A percentile compares a stretch with the other conserved stretches of the same genome.
Conservation (phyloP, 2,888 invertebrate species). For the Ischnus inquisitorius region DNA sequence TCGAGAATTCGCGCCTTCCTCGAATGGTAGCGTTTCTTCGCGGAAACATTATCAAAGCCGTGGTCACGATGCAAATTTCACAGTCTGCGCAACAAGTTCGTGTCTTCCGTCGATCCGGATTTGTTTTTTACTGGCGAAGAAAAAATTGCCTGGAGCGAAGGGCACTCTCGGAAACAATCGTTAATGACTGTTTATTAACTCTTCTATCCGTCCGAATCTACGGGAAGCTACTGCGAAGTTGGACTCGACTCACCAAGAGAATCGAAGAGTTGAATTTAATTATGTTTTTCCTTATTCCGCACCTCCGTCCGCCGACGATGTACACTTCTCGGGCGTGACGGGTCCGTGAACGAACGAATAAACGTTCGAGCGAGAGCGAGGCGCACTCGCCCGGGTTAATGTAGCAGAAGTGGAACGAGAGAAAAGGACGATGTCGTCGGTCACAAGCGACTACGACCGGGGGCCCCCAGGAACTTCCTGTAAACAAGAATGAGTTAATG, state of each 20-base stretch:
- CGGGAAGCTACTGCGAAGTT: no score
- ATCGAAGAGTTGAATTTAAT: constrained; percentile 50
- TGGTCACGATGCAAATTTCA: constrained; percentile 20
- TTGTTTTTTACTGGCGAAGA: background rate
- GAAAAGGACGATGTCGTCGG: constrained; percentile 58
- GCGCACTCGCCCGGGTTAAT: constrained; percentile 8
- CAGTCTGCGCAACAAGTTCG: background rate
- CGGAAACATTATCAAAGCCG: background rate
- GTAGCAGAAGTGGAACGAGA: constrained; percentile 59
- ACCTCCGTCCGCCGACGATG: constrained; percentile 33
- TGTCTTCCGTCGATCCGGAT: constrained; percentile 10
- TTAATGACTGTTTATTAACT: no score
- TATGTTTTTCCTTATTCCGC: constrained; percentile 25
- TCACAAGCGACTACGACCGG: constrained; percentile 54
- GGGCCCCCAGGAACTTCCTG: constrained; percentile 76
- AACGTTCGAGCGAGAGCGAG: constrained; percentile 17
- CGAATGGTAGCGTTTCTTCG: background rate
- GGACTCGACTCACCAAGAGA: constrained; percentile 39
- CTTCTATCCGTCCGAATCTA: no score
- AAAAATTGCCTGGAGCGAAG: background rate
- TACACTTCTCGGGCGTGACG: constrained; percentile 41
- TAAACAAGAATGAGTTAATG: constrained; percentile 80
- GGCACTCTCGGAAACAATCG: no score
- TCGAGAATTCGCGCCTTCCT: background rate
- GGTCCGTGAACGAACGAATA: background rate